A percentile compares a stretch with the other conserved stretches of the same genome.
These are phyloP conservation scores for Loripinus fragilis DNA, from an alignment of 2,888 invertebrate species.

Conservation along the genomic window DNA sequence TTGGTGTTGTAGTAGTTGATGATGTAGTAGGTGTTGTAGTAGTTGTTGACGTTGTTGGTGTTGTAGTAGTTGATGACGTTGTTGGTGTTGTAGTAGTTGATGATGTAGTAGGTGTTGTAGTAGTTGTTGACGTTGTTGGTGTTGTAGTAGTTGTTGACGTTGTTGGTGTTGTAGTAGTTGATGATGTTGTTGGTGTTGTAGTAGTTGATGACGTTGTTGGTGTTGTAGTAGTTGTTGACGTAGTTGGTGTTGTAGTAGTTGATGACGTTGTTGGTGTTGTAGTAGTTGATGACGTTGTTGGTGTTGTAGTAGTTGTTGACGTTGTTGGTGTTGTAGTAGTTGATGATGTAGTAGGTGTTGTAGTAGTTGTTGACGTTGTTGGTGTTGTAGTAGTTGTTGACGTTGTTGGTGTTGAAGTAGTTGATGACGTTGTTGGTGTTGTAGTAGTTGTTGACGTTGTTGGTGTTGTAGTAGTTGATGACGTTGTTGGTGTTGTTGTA, in stretches of 20 bases:
- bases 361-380: background rate
- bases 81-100: background rate
- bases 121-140: background rate
- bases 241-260: background rate
- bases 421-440: slow-evolving; percentile 1
- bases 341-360: background rate
- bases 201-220: slow-evolving; percentile 14
- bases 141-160: background rate
- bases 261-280: slow-evolving; percentile 5
- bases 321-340: background rate
- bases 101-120: background rate
- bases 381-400: background rate
- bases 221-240: slow-evolving; percentile 16
- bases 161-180: slow-evolving; percentile 19
- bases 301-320: background rate
- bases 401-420: background rate
- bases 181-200: slow-evolving; percentile 20
- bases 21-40: background rate
- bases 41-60: background rate
- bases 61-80: background rate
- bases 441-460: slow-evolving; percentile 19
- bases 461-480: slow-evolving; percentile 6
- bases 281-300: slow-evolving; percentile 8
- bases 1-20: background rate
- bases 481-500: background rate